Evolutionary conservation across 2,797 vertebrate genomes (phyloP).

Genomic region (Gymnoscopelus braueri): DNA sequence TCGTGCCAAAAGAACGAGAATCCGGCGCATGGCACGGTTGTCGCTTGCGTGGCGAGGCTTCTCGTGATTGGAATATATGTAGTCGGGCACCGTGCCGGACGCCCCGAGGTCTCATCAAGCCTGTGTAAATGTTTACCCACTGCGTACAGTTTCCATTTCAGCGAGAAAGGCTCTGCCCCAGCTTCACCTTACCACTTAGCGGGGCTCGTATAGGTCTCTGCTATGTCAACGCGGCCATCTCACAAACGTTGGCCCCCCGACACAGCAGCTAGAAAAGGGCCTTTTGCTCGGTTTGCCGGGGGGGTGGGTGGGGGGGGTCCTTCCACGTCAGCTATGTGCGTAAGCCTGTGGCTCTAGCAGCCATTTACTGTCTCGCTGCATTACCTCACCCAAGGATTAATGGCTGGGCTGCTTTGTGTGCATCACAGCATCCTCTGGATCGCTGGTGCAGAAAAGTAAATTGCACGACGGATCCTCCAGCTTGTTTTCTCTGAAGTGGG

Average conservation of each 20-base stretch:
- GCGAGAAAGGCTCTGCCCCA: slow-evolving; percentile 26
- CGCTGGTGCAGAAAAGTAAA: slow-evolving; percentile 38
- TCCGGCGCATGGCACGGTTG: slow-evolving; percentile 48
- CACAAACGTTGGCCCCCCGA: slow-evolving; percentile 20
- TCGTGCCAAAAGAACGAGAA: slow-evolving; percentile 37
- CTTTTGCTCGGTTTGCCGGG: slow-evolving; percentile 17
- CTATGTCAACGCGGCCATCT: slow-evolving; percentile 53
- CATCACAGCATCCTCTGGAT: slow-evolving; percentile 12
- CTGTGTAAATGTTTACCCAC: slow-evolving; percentile 79
- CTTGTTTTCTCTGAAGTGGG: slow-evolving; percentile 24
- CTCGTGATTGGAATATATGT: slow-evolving; percentile 74
- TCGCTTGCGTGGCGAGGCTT: slow-evolving; percentile 39
- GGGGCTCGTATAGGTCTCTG: slow-evolving; percentile 40
- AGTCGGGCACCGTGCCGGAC: slow-evolving; percentile 51
- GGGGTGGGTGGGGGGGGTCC: not conserved
- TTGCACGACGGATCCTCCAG: slow-evolving; percentile 7
- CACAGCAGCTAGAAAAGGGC: slow-evolving; percentile 13
- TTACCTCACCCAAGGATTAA: slow-evolving; percentile 53
- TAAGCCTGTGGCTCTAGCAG: slow-evolving; percentile 16
- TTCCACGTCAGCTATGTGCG: slow-evolving; percentile 22
- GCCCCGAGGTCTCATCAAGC: slow-evolving; percentile 69
- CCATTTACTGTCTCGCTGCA: slow-evolving; percentile 45
- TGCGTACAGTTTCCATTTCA: slow-evolving; percentile 74
- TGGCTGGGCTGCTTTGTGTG: slow-evolving; percentile 2
- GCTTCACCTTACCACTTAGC: slow-evolving; percentile 71